phyloP scores from a whole-genome alignment of 2,888 invertebrate genomes.

The Eulithis testata region DNA sequence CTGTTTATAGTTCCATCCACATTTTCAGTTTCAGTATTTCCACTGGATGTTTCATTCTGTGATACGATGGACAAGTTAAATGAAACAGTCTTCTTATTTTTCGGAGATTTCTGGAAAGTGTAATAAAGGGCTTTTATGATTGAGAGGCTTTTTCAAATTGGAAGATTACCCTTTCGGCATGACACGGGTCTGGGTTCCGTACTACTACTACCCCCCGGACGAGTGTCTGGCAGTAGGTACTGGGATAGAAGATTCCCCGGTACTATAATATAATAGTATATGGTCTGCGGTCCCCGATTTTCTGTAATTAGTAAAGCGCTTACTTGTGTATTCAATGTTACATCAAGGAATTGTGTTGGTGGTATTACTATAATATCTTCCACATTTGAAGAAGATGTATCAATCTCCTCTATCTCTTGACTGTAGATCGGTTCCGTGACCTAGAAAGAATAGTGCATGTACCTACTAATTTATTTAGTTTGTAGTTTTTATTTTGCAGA shows the following conservation, averaged over 20 bases:
- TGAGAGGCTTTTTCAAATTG: no score
- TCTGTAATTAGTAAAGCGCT: not conserved
- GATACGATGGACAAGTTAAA: constrained; percentile 42
- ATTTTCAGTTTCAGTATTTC: constrained; percentile 33
- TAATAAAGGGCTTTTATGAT: no score
- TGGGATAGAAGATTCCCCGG: no score
- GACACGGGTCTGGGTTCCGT: no score
- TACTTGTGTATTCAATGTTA: constrained; percentile 46
- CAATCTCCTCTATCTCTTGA: constrained; percentile 56
- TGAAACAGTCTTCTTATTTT: constrained; percentile 57
- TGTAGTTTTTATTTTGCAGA: no score
- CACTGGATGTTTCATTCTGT: constrained; percentile 12
- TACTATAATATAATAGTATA: no score
- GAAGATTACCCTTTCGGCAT: no score
- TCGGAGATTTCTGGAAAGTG: constrained; percentile 26
- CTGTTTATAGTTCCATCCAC: constrained; percentile 51
- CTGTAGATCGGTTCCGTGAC: constrained; percentile 22
- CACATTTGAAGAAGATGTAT: constrained; percentile 46
- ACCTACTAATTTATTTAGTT: no score
- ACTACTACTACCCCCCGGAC: no score
- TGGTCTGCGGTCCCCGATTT: no score
- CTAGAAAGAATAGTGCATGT: constrained; percentile 14
- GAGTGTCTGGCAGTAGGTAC: no score
- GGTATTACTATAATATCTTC: constrained; percentile 59
- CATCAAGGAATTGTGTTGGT: constrained; percentile 69